phyloP scores from a whole-genome alignment of 2,113 vertebrate species.

The Lophura nycthemera region DNA sequence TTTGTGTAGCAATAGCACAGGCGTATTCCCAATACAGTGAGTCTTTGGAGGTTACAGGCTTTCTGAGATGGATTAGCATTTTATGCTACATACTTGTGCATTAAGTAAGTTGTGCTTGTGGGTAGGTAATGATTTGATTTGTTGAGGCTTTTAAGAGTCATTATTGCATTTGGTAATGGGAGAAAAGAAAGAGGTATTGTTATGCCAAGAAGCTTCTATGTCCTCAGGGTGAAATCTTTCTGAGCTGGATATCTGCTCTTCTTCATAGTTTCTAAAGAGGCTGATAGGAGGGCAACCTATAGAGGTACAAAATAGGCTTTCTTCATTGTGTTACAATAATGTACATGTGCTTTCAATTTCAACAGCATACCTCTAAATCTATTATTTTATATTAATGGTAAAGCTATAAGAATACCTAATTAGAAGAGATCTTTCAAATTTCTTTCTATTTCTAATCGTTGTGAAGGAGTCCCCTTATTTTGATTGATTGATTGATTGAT shows the following conservation, averaged over 20 bases:
- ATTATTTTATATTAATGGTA: neutral
- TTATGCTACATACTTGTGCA: neutral
- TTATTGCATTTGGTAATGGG: neutral
- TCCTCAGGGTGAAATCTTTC: neutral
- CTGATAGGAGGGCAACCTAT: neutral
- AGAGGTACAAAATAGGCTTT: neutral
- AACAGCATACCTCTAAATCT: neutral
- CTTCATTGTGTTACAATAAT: conserved; percentile 8
- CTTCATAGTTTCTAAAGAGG: neutral
- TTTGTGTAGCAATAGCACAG: neutral
- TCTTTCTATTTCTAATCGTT: neutral
- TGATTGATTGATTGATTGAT: neutral
- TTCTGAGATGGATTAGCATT: neutral
- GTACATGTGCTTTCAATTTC: neutral
- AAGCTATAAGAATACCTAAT: neutral
- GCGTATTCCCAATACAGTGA: neutral
- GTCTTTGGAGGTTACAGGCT: neutral
- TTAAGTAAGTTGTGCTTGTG: neutral
- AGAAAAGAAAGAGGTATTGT: conserved; percentile 10
- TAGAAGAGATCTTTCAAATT: neutral
- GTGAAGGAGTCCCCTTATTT: neutral
- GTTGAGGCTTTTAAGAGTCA: neutral
- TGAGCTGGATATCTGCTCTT: conserved; percentile 10
- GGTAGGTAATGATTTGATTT: neutral
- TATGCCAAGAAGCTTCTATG: neutral